These are phyloP conservation scores for Polypedilum pembai DNA, from an alignment of 1,140 invertebrate genomes.

Conservation along the genomic window DNA sequence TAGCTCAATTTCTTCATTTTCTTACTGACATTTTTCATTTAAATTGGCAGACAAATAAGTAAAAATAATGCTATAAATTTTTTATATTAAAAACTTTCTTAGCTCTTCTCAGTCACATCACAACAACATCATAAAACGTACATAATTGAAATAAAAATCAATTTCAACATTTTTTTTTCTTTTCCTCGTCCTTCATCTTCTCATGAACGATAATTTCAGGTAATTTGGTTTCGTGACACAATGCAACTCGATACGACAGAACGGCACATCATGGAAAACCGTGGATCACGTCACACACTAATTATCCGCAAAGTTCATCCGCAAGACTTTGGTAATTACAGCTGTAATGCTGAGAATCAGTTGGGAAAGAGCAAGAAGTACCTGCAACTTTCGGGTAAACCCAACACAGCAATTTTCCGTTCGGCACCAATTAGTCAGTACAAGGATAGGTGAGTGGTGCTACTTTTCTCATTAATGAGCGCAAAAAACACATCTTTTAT, in stretches of 20 bases:
- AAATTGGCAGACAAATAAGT: no score
- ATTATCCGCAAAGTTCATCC: conserved; percentile 58
- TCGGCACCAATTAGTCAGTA: conserved; percentile 53
- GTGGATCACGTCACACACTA: conserved; percentile 54
- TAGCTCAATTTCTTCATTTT: no score
- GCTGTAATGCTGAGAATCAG: conserved; percentile 58
- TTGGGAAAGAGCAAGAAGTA: conserved; percentile 55
- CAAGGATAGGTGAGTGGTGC: conserved; percentile 45
- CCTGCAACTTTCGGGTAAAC: conserved; percentile 59
- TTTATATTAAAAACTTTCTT: no score
- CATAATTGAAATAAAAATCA: neutral
- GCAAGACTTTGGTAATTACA: conserved; percentile 62
- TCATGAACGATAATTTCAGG: conserved; percentile 42
- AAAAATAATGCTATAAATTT: no score
- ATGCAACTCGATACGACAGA: conserved; percentile 59
- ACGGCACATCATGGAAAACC: conserved; percentile 54
- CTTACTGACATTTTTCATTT: no score
- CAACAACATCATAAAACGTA: no score
- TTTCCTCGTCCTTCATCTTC: conserved; percentile 1
- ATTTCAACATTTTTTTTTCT: conserved; percentile 26
- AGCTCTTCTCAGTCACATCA: no score
- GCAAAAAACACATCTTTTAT: neutral
- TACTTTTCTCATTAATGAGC: no score
- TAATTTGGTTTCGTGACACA: conserved; percentile 59
- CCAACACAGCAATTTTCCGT: conserved; percentile 55